Evolutionary conservation across 2,113 vertebrate genomes (phyloP).

Genomic region (Emberiza fucata): DNA sequence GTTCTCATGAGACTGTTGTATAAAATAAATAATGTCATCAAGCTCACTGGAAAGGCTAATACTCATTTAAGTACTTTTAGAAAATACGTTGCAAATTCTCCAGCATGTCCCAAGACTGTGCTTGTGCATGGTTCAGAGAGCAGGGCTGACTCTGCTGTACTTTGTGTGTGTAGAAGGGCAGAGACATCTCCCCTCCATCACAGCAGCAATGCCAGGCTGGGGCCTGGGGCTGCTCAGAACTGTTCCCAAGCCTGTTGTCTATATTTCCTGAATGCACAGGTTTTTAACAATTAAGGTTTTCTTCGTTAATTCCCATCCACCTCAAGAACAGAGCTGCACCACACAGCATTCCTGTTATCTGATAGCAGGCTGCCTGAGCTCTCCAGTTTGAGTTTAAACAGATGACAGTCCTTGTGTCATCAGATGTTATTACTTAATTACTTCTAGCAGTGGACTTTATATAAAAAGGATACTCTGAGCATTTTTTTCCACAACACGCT

Average conservation of each 20-base stretch:
- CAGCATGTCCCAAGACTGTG: not conserved
- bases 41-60: not conserved
- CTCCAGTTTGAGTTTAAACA: conserved; percentile 62
- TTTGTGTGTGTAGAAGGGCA: not conserved
- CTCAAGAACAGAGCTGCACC: not conserved
- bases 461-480: conserved; percentile 18
- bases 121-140: not conserved
- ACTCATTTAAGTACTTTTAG: not conserved
- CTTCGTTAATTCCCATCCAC: not conserved
- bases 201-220: not conserved
- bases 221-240: not conserved
- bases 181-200: not conserved
- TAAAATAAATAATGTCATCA: conserved; percentile 10
- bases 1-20: not conserved
- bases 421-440: conserved; percentile 62
- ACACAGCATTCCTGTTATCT: conserved; percentile 4
- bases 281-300: not conserved
- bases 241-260: not conserved
- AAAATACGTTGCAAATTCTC: not conserved
- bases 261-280: not conserved
- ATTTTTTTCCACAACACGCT: conserved; percentile 16
- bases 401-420: conserved; percentile 63
- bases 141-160: not conserved
- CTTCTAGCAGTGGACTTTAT: conserved; percentile 38
- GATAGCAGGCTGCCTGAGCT: conserved; percentile 25